A percentile compares a stretch with the other conserved stretches of the same genome.
phyloP scores from a whole-genome alignment of 2,888 invertebrate genomes.

The Meteorus colon region DNA sequence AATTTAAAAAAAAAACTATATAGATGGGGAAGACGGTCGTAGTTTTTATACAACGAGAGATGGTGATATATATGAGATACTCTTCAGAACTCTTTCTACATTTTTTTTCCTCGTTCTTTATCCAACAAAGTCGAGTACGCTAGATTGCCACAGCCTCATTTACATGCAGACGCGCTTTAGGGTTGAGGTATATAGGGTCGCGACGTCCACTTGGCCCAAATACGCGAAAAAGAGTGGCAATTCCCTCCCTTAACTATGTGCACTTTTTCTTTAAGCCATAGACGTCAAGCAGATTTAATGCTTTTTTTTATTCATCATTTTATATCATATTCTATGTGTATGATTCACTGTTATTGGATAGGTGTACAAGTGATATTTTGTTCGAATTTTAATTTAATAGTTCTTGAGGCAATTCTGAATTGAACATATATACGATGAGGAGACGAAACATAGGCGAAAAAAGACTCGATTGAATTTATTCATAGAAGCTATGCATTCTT shows the following conservation, averaged over 20 bases:
- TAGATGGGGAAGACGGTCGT: background rate
- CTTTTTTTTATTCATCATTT: background rate
- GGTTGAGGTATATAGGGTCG: slow-evolving; percentile 38
- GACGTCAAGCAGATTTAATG: background rate
- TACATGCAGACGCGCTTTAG: slow-evolving; percentile 60
- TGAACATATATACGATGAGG: background rate
- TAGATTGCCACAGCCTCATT: slow-evolving; percentile 60
- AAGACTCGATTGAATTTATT: slow-evolving; percentile 52
- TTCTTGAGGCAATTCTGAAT: background rate
- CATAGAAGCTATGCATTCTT: slow-evolving; percentile 52
- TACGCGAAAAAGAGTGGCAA: slow-evolving; percentile 54
- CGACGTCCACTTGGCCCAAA: slow-evolving; percentile 63
- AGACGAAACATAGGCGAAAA: background rate
- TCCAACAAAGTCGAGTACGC: slow-evolving; percentile 60
- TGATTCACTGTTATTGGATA: too few species aligned
- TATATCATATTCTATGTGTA: background rate
- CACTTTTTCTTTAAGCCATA: background rate
- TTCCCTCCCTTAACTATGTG: slow-evolving; percentile 42
- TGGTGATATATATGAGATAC: slow-evolving; percentile 42
- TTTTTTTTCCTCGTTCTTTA: slow-evolving; percentile 42
- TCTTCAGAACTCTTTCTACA: slow-evolving; percentile 47
- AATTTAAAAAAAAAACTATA: background rate
- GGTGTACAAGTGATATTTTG: background rate
- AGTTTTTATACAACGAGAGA: slow-evolving; percentile 7
- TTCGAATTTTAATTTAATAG: background rate